These are phyloP conservation scores for Molorchus minor DNA, from an alignment of 2,888 invertebrate species.

Conservation along the genomic window DNA sequence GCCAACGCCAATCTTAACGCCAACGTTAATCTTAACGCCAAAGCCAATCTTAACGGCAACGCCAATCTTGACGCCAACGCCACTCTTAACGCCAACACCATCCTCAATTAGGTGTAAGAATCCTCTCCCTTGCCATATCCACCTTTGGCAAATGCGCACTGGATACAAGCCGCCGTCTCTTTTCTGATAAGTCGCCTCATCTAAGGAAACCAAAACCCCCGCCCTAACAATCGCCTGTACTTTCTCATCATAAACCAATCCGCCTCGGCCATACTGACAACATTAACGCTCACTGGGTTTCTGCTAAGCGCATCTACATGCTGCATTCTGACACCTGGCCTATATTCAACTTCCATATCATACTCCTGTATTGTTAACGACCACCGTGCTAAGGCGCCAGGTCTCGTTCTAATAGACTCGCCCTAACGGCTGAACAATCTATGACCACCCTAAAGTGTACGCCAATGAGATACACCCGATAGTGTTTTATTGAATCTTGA, in stretches of 20 bases:
- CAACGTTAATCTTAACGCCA: too few species aligned
- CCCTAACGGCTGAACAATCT: background rate
- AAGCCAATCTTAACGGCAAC: too few species aligned
- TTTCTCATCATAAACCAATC: background rate
- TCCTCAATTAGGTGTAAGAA: background rate
- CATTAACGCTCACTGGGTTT: background rate
- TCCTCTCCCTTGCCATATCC: background rate
- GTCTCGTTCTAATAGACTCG: background rate
- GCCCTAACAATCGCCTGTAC: background rate
- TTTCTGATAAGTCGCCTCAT: too few species aligned
- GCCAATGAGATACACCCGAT: too few species aligned
- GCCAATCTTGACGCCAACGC: too few species aligned
- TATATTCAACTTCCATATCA: background rate
- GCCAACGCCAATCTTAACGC: too few species aligned
- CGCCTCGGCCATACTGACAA: background rate
- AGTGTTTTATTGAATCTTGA: constrained; percentile 1
- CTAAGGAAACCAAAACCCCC: background rate
- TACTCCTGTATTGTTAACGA: too few species aligned
- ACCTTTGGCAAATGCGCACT: background rate
- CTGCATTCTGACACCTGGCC: background rate
- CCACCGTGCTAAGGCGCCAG: background rate
- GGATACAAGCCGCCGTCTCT: background rate
- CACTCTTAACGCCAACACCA: too few species aligned
- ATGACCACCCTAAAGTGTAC: too few species aligned
- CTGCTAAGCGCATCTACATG: too few species aligned